A percentile compares a stretch with the other conserved stretches of the same genome.
Evolutionary conservation across 2,113 vertebrate species (phyloP).

Genomic region (Alaudala cheleensis): DNA sequence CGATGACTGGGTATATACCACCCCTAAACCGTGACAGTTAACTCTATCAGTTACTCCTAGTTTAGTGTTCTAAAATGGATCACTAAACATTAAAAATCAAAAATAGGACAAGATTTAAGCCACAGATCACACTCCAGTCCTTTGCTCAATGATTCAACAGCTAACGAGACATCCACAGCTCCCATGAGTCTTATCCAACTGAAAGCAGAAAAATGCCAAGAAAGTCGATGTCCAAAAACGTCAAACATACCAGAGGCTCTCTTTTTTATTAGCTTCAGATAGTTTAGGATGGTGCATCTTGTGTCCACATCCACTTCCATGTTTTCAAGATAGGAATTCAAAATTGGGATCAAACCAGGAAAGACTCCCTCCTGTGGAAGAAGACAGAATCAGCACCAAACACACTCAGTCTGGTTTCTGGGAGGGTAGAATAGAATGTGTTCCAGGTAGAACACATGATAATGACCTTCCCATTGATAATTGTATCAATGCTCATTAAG

Average conservation of each 20-base stretch:
- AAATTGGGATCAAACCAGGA: slow-evolving; percentile 93
- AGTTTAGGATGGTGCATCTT: slow-evolving; percentile 96
- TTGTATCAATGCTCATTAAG: slow-evolving; percentile 97
- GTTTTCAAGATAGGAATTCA: slow-evolving; percentile 97
- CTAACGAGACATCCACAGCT: background rate
- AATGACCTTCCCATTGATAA: slow-evolving; percentile 95
- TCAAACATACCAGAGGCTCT: slow-evolving; percentile 89
- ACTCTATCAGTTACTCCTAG: background rate
- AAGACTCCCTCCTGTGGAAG: slow-evolving; percentile 90
- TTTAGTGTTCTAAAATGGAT: background rate
- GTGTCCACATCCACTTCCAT: slow-evolving; percentile 99
- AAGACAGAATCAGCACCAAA: background rate
- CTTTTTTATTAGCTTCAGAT: slow-evolving; percentile 97
- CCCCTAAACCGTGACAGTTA: background rate
- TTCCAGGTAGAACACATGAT: background rate
- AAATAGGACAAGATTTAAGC: background rate
- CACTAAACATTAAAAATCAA: background rate
- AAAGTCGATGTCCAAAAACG: background rate
- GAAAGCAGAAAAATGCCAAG: background rate
- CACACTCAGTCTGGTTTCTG: background rate
- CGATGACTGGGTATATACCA: background rate
- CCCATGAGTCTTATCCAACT: background rate
- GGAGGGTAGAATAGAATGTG: background rate
- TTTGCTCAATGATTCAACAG: background rate
- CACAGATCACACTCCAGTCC: background rate